These are phyloP conservation scores for Mactromeris polynyma DNA, from an alignment of 2,888 invertebrate genomes.

Conservation along the genomic window DNA sequence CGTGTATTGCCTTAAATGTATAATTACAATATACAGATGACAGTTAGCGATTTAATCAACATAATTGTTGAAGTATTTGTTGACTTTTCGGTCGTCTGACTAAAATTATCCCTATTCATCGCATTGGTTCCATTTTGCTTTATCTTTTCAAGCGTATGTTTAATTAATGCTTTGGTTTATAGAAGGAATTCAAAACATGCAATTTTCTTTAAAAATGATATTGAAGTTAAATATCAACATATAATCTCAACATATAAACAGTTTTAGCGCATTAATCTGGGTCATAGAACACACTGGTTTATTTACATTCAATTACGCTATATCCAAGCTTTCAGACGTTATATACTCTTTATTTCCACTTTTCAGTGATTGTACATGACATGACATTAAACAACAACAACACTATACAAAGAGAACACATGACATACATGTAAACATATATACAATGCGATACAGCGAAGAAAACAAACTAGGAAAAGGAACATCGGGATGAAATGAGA, in stretches of 20 bases:
- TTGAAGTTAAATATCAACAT: neutral
- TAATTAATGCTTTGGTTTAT: neutral
- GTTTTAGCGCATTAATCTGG: neutral
- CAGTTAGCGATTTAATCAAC: neutral
- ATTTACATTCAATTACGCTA: too few relatives aligned
- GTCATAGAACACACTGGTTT: neutral
- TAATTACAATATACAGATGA: neutral
- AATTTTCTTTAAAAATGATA: neutral
- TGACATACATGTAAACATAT: too few relatives aligned
- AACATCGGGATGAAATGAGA: too few relatives aligned
- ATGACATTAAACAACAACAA: too few relatives aligned
- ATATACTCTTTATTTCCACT: too few relatives aligned
- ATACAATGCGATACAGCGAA: too few relatives aligned
- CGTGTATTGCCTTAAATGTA: neutral
- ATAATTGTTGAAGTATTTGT: neutral
- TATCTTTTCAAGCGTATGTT: neutral
- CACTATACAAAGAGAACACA: too few relatives aligned
- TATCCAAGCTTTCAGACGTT: too few relatives aligned
- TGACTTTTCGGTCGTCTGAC: neutral
- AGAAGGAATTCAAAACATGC: neutral
- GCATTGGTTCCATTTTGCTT: neutral
- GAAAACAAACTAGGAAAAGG: too few relatives aligned
- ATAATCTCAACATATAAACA: neutral
- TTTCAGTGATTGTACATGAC: too few relatives aligned
- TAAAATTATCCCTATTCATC: neutral